Conservation (phyloP, 2,113 vertebrate genomes). For the Neomonachus schauinslandi region DNA sequence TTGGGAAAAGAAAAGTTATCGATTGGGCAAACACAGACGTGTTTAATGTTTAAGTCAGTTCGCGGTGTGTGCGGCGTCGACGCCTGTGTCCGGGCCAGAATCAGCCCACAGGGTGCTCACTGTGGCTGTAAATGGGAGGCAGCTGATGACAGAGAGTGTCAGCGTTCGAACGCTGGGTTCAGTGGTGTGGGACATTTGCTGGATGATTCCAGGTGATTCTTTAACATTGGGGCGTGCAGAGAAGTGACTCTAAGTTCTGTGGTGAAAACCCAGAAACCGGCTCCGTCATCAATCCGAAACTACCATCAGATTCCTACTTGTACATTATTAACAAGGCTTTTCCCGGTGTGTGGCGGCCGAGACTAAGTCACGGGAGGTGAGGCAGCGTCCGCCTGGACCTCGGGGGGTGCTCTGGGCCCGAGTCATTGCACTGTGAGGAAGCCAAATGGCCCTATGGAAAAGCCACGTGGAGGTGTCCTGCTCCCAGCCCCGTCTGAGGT, state of each 20-base stretch:
- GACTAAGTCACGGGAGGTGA: background rate
- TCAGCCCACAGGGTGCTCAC: background rate
- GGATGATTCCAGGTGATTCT: background rate
- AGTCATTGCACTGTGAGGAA: background rate
- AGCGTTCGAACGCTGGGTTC: rapidly evolving
- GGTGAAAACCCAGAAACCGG: background rate
- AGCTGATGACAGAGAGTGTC: background rate
- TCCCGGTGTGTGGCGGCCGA: rapidly evolving
- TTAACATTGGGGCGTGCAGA: background rate
- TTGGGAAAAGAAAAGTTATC: background rate
- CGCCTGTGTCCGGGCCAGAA: background rate
- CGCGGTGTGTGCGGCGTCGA: background rate
- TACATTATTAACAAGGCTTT: rapidly evolving
- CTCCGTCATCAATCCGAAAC: background rate
- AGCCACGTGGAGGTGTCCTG: rapidly evolving
- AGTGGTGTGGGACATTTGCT: rapidly evolving
- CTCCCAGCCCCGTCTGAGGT: background rate
- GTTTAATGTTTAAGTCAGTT: background rate
- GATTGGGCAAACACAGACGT: slow-evolving; percentile 38
- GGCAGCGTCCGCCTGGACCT: background rate
- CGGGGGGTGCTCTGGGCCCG: too few species aligned
- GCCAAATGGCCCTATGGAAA: too few species aligned
- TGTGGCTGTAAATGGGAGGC: background rate
- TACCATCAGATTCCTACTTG: background rate
- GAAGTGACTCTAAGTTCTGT: background rate